A percentile compares a stretch with the other conserved stretches of the same genome.
Conservation (phyloP, 2,113 vertebrate species). For the Grammatotria lemairii region DNA sequence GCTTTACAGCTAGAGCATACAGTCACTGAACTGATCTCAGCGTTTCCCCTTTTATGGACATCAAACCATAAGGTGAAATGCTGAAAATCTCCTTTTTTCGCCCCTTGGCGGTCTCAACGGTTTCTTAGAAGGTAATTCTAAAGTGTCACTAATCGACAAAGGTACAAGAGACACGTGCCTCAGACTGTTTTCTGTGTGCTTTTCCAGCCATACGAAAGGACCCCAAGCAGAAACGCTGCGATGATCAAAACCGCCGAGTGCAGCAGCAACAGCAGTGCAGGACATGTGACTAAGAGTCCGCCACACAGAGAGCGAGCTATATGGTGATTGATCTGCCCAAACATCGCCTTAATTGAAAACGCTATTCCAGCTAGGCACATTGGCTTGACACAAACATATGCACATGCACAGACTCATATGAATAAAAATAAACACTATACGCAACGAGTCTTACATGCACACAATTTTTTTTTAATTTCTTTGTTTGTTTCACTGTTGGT, state of each 20-base stretch:
- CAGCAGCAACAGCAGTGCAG: background rate
- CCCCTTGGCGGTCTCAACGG: background rate
- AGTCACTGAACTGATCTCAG: slow-evolving; percentile 17
- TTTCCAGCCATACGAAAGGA: background rate
- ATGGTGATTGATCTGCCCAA: slow-evolving; percentile 60
- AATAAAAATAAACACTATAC: background rate
- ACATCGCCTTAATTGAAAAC: slow-evolving; percentile 53
- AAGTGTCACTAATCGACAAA: background rate
- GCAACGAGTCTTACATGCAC: background rate
- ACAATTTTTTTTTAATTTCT: background rate
- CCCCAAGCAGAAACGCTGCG: background rate
- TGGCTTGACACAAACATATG: background rate
- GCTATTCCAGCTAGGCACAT: slow-evolving; percentile 10
- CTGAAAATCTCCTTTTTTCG: background rate
- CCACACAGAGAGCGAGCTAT: slow-evolving; percentile 29
- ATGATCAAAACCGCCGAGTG: background rate
- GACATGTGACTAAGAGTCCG: slow-evolving; percentile 29
- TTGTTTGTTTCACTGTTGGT: background rate
- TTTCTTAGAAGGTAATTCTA: background rate
- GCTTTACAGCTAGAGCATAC: slow-evolving; percentile 2
- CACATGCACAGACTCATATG: background rate
- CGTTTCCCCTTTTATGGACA: slow-evolving; percentile 22
- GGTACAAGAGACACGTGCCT: background rate
- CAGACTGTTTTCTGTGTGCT: background rate
- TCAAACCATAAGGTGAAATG: background rate